phyloP scores from a whole-genome alignment of 2,797 vertebrate species.

The Neoniphon sammara region DNA sequence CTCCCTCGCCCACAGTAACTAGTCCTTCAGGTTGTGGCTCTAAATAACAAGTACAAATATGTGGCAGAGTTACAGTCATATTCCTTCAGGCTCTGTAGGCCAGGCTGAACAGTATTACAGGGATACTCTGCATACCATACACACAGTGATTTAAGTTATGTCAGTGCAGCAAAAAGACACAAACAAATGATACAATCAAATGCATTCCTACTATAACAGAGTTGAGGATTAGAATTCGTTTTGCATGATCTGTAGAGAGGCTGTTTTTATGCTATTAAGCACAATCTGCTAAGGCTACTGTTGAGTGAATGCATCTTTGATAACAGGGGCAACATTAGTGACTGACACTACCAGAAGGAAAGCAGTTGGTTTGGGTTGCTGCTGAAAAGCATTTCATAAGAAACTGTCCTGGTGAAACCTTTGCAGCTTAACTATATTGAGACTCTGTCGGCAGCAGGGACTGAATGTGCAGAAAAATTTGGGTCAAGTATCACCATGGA shows the following conservation, averaged over 20 bases:
- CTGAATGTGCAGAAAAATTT: neutral
- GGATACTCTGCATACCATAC: neutral
- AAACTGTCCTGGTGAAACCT: neutral
- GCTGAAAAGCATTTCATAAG: neutral
- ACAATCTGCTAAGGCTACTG: neutral
- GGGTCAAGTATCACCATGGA: neutral
- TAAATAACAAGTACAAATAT: slow-evolving; percentile 4
- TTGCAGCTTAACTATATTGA: neutral
- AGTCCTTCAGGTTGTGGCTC: slow-evolving; percentile 25
- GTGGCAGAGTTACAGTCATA: neutral
- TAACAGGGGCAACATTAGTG: too few species aligned
- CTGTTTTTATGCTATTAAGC: neutral
- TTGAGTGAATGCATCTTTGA: neutral
- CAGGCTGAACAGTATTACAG: neutral
- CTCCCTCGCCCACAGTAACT: neutral
- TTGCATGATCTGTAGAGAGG: neutral
- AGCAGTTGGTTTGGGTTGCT: neutral
- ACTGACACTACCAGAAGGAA: too few species aligned
- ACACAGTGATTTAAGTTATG: too few species aligned
- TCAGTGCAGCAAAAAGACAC: neutral
- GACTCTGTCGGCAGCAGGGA: neutral
- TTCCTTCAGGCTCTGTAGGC: neutral
- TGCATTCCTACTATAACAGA: neutral
- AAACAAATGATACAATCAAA: neutral
- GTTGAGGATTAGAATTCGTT: neutral